Conservation (phyloP, 1,140 invertebrate genomes). For the Chelonus insularis region DNA sequence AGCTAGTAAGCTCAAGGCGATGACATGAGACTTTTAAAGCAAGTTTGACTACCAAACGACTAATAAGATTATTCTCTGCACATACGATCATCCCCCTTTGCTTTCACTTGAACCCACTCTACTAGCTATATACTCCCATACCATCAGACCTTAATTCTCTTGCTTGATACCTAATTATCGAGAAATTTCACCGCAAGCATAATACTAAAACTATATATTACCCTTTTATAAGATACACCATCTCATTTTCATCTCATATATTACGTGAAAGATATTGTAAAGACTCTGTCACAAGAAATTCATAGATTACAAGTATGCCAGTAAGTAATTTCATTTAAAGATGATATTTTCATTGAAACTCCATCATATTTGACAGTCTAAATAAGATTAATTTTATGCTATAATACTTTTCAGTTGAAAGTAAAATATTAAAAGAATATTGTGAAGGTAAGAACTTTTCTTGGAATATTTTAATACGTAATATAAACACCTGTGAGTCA, state of each 20-base stretch:
- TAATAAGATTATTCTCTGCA: conserved; percentile 34
- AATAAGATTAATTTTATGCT: too few species aligned
- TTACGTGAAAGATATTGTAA: background rate
- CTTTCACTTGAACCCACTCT: background rate
- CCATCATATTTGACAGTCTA: too few species aligned
- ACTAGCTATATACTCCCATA: background rate
- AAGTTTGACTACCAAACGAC: conserved; percentile 23
- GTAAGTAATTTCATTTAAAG: background rate
- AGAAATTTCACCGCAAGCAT: conserved; percentile 37
- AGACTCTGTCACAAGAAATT: background rate
- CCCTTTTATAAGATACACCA: conserved; percentile 10
- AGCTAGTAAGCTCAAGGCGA: background rate
- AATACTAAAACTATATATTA: conserved; percentile 14
- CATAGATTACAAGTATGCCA: background rate
- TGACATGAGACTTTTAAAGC: conserved; percentile 22
- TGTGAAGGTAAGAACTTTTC: too few species aligned
- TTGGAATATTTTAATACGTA: too few species aligned
- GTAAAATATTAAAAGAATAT: too few species aligned
- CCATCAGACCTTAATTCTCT: conserved; percentile 37
- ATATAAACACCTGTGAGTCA: too few species aligned
- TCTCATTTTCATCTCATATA: too few species aligned
- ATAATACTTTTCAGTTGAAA: too few species aligned
- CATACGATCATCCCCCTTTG: conserved; percentile 19
- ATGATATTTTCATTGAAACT: too few species aligned
- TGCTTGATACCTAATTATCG: conserved; percentile 47